Base-by-base conservation (phyloP, 1,140 invertebrate genomes). In the Trichogramma pretiosum region DNA sequence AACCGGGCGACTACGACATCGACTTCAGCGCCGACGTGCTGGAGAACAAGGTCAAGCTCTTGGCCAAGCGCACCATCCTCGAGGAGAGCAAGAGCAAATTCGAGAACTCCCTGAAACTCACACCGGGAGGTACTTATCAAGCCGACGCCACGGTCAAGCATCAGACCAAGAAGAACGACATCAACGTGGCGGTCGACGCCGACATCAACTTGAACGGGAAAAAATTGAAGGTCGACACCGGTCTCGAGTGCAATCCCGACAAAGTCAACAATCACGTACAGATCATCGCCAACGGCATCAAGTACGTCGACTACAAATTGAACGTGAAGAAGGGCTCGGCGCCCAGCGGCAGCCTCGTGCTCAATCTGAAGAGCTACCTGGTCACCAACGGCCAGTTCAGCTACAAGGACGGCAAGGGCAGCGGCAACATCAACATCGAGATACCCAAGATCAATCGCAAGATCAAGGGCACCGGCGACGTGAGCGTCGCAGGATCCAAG, bases 111-210 rank as follows among this genome's bases (percentile, higher is more conserved):
- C 36, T 85, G 1, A 73, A 76, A 23, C 43, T 84, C 2, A 75
- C 76, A 7, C 74, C 77, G n/a, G 73, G 78, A 11, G 77, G 74
- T 21, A 82, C 78, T 60, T 78, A 82, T 49, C 74, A 80, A 53
- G 62, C 81, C 1, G 77, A 77, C 8, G 75, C 78, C n/a, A 68
- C 71, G 0, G 63, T 82, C 0, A 62, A 65, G 0, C 74, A 79
- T 54, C 72, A 74, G 22, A 52, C 74, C 2, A 70, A 73, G 42
- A 62, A 70, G 0, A 70, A 76, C 5, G 75, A 80, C 39, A 53
- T 77, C 1, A 73, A 82, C 38, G 49, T 80, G 40, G 73, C 75
- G 33, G 55, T 78, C 13, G 72, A 75, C 41, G 65, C 74, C 7
- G 64, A 73, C 3, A 14, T 74, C 2, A 71, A 73, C 33, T 56